Evolutionary conservation across 2,888 invertebrate species (phyloP).

Genomic region (Eustalomyia histrio): DNA sequence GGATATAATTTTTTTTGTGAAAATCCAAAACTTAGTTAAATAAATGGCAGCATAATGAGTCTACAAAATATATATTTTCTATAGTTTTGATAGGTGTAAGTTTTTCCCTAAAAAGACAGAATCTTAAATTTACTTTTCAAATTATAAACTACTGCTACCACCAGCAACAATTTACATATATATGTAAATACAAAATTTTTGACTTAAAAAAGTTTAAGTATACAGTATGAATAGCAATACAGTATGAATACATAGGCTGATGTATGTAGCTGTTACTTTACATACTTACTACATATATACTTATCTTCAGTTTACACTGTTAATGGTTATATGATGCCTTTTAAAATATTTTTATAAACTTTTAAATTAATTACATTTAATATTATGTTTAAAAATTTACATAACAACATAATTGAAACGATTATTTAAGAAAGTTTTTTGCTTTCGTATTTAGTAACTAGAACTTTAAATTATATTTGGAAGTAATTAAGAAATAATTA

Average conservation of each 20-base stretch:
- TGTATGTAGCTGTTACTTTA: background rate
- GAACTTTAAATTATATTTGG: background rate
- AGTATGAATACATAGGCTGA: background rate
- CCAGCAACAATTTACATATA: background rate
- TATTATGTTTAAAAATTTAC: background rate
- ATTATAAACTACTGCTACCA: background rate
- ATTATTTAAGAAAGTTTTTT: background rate
- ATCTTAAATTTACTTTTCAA: background rate
- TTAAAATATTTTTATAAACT: background rate
- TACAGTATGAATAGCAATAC: background rate
- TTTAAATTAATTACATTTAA: slow-evolving; percentile 4
- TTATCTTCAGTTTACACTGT: background rate
- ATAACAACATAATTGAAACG: background rate
- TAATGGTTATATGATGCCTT: background rate
- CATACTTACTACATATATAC: background rate
- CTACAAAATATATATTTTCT: no score
- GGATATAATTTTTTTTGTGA: no score
- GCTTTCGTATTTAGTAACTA: background rate
- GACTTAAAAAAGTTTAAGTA: background rate
- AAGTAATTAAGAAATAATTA: slow-evolving; percentile 3
- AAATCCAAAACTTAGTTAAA: no score
- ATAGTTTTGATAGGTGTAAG: no score
- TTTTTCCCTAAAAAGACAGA: background rate
- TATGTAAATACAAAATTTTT: no score
- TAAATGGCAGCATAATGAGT: no score